Evolutionary conservation across 1,140 invertebrate species (phyloP).

Genomic region (Formica selysi): DNA sequence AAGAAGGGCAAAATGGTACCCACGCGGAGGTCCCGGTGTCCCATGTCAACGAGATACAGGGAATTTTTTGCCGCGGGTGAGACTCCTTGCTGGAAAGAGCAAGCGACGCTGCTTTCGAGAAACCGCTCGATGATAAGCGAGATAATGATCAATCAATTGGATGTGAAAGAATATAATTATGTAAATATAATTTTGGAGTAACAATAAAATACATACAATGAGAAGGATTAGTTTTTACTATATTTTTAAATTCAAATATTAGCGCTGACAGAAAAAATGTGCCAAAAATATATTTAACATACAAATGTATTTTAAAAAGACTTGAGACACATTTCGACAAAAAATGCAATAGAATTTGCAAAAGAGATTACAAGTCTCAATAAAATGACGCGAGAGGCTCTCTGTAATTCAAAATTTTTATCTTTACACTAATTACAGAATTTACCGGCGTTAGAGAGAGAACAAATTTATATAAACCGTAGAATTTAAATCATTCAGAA

Average conservation of each 20-base stretch:
- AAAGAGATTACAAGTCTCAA: background rate
- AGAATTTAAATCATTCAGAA: conserved; percentile 1
- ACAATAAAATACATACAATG: background rate
- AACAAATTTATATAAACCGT: background rate
- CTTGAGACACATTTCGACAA: background rate
- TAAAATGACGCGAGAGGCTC: background rate
- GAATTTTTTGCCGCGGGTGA: conserved; percentile 47
- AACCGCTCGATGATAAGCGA: background rate
- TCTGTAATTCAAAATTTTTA: background rate
- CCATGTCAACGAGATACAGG: conserved; percentile 67
- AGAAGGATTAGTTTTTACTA: background rate
- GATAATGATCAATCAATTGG: background rate
- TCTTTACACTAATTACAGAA: background rate
- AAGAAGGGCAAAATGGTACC: conserved; percentile 72
- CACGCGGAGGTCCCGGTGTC: conserved; percentile 40
- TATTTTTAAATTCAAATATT: background rate
- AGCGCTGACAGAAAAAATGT: background rate
- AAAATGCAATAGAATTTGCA: background rate
- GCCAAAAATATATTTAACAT: background rate
- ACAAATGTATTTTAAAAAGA: conserved; percentile 29
- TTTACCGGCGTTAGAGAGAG: background rate
- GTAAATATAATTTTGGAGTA: background rate
- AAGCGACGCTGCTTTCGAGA: background rate
- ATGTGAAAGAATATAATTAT: background rate
- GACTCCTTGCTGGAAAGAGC: conserved; percentile 16